Percentiles rank a stretch among this genome's conserved stretches.
These are phyloP conservation scores for Epinephelus moara DNA, from an alignment of 2,113 vertebrate genomes.

Conservation along the genomic window DNA sequence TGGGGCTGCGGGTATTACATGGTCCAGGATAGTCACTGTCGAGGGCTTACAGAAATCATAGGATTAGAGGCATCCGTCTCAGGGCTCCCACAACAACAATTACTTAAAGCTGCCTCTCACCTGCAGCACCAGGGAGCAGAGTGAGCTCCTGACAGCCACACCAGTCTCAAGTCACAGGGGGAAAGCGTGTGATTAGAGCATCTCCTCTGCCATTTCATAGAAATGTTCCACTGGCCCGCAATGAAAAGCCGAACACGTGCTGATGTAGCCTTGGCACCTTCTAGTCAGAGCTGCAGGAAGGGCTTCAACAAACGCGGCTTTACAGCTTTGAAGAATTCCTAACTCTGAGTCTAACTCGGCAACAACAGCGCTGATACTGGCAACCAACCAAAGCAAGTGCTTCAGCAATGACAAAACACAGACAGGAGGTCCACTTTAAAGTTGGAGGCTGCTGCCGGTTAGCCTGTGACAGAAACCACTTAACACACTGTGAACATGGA, in stretches of 20 bases:
- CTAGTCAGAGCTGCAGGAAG: background rate
- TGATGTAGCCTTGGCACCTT: constrained; percentile 6
- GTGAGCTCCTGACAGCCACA: constrained; percentile 34
- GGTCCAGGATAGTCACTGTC: constrained; percentile 49
- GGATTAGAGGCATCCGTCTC: constrained; percentile 69
- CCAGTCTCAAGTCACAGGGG: constrained; percentile 1
- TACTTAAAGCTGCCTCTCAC: constrained; percentile 62
- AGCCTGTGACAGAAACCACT: background rate
- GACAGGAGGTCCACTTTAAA: background rate
- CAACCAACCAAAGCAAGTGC: constrained; percentile 7
- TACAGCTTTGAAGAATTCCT: background rate
- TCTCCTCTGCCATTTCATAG: constrained; percentile 48
- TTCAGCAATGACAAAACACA: background rate
- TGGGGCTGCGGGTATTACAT: constrained; percentile 54
- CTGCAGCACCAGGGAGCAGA: constrained; percentile 37
- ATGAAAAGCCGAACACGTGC: constrained; percentile 28
- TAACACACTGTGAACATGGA: background rate
- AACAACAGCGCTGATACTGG: background rate
- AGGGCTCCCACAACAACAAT: constrained; percentile 66
- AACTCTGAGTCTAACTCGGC: constrained; percentile 8
- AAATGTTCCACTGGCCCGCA: constrained; percentile 32
- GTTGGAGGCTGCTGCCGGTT: background rate
- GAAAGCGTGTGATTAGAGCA: constrained; percentile 43
- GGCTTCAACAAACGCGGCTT: constrained; percentile 36
- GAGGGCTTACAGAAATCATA: constrained; percentile 61